Evolutionary conservation across 1,140 invertebrate species (phyloP).

Genomic region (Belonocnema kinseyi): DNA sequence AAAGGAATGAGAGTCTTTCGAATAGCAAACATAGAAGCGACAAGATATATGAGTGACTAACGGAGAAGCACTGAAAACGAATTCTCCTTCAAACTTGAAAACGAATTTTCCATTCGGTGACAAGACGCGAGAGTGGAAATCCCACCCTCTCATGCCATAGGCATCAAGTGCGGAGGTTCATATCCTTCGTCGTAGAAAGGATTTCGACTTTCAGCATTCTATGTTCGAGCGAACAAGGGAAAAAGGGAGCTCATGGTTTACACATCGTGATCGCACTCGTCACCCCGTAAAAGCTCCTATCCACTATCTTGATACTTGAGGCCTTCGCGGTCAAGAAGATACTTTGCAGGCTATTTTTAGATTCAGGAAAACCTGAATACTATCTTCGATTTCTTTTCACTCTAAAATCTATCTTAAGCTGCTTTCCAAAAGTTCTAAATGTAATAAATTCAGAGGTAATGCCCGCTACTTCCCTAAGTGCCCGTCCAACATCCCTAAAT

Average conservation of each 20-base stretch:
- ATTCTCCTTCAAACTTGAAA: not conserved
- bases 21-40: conserved; percentile 44
- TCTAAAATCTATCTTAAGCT: too few relatives aligned
- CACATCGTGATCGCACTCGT: conserved; percentile 63
- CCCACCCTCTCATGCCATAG: conserved; percentile 34
- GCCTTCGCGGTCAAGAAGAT: conserved; percentile 58
- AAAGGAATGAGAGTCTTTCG: too few relatives aligned
- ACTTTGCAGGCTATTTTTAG: conserved; percentile 41
- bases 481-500: too few relatives aligned
- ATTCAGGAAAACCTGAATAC: conserved; percentile 61
- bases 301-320: conserved; percentile 53
- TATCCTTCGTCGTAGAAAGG: conserved; percentile 56
- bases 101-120: conserved; percentile 55
- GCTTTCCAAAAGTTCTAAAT: too few relatives aligned
- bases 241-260: conserved; percentile 68
- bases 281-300: conserved; percentile 64
- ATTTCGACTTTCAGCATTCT: conserved; percentile 58
- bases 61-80: too few relatives aligned
- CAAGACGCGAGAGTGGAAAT: conserved; percentile 37
- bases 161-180: conserved; percentile 40
- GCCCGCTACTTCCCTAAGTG: too few relatives aligned
- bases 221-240: conserved; percentile 46
- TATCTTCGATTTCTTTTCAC: conserved; percentile 44
- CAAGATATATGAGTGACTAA: too few relatives aligned
- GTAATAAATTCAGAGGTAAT: too few relatives aligned